Evolutionary conservation across 1,140 invertebrate genomes (phyloP), one percentile per base, ranked within the genome.

Genomic region (Eupeodes corollae): DNA sequence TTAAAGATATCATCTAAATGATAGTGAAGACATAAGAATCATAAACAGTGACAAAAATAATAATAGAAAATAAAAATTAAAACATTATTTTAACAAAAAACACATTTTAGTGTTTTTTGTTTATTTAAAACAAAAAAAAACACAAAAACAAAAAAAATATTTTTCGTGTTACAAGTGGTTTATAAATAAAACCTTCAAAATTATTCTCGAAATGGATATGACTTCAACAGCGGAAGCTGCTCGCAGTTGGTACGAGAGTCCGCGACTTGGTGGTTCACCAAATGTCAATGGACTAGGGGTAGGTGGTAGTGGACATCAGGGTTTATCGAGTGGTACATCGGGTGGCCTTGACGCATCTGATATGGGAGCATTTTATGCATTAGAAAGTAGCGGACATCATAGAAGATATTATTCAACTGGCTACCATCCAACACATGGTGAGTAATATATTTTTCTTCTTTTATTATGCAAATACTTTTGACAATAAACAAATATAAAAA

Each of bases 121-220:
- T 26, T 26, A 26, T 26, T 26, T 37, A 5, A 5, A n/a, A 5
- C 6, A 16, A 37, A 37, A 16, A 37, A 37, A 16, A 37, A 3
- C 56, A 53, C 52, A 52, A 5, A 5, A n/a, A 5, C 6, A 16
- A 37, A 37, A 16, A 37, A 37, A 16, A 37, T n/a, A n/a, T n/a
- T n/a, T 37, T 37, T 37, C 35, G 13, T n/a, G 13, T 11, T n/a
- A 14, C 13, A 14, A 51, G 55, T 54, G 44, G 21, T 46, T 49
- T 56, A 32, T 42, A 37, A 57, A 56, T 56, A 51, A 66, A 63
- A 51, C 57, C 50, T 59, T 66, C 63, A 66, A 66, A 60, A 66
- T 66, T 66, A 66, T 66, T 61, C 62, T 67, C 61, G 61, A 67
- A 61, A 67, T 67, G 65, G 65, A 67, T 63, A 67, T 67, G 65